Conservation (phyloP, 2,113 vertebrate species). For the Callipepla californica region DNA sequence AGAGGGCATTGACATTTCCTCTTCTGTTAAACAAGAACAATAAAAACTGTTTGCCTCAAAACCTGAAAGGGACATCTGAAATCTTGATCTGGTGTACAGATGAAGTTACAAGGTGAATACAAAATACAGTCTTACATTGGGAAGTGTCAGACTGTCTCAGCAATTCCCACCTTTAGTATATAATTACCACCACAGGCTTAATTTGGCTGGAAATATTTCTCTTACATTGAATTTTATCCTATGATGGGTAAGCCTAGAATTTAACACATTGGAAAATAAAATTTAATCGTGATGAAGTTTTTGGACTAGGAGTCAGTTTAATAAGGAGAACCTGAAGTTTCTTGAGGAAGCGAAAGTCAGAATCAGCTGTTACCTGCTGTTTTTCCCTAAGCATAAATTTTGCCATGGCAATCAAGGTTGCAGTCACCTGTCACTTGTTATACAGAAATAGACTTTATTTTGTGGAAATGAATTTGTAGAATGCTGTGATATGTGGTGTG, state of each 20-base stretch:
- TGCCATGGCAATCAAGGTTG: neutral
- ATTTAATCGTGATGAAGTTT: neutral
- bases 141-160: neutral
- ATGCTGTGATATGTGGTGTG: neutral
- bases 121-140: neutral
- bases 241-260: neutral
- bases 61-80: neutral
- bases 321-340: constrained; percentile 10
- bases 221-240: neutral
- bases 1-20: neutral
- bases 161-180: neutral
- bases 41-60: neutral
- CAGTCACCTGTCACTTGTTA: neutral
- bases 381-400: neutral
- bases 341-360: neutral
- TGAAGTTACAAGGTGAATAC: neutral
- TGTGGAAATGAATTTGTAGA: neutral
- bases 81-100: constrained; percentile 1
- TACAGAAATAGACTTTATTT: neutral
- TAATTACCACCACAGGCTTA: constrained; percentile 12
- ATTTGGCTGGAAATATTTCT: constrained; percentile 23
- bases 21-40: neutral
- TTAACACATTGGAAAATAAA: neutral
- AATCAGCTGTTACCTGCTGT: constrained; percentile 38
- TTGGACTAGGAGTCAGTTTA: neutral